These are phyloP conservation scores for Drosophila virilis DNA, from an alignment of 1,140 invertebrate genomes.

Conservation along the genomic window DNA sequence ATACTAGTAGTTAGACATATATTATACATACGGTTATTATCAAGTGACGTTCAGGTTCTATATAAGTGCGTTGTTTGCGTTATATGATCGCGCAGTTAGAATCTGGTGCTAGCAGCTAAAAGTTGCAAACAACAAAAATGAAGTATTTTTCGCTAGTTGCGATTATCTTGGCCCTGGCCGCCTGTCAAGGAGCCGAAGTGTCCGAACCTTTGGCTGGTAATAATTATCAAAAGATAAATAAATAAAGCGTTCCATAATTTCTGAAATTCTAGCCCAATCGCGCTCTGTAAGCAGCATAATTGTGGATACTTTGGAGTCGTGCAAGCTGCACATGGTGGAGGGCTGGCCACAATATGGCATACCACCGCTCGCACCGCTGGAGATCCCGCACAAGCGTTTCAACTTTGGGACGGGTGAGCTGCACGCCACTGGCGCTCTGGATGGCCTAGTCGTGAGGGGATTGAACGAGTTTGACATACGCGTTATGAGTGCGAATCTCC, in stretches of 20 bases:
- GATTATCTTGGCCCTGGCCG: constrained; percentile 46
- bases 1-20: constrained; percentile 3
- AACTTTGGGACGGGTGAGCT: constrained; percentile 48
- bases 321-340: constrained; percentile 54
- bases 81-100: constrained; percentile 7
- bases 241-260: no score
- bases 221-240: no score
- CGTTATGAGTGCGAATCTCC: constrained; percentile 27
- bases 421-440: constrained; percentile 33
- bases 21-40: no score
- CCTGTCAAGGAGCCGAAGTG: constrained; percentile 44
- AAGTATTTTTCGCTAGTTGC: constrained; percentile 56
- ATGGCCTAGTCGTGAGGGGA: constrained; percentile 56
- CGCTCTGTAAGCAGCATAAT: constrained; percentile 61
- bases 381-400: constrained; percentile 37
- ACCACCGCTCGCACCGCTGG: constrained; percentile 65
- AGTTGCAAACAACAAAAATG: constrained; percentile 37
- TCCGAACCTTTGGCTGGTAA: constrained; percentile 55
- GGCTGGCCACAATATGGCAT: constrained; percentile 61
- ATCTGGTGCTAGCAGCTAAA: constrained; percentile 1
- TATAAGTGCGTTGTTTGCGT: constrained; percentile 45
- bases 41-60: constrained; percentile 18
- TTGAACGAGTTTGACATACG: constrained; percentile 64
- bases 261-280: constrained; percentile 24
- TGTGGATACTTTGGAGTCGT: constrained; percentile 46